Evolutionary conservation across 2,888 invertebrate species (phyloP), one percentile per base, ranked within the genome.

Genomic region (Mythimna albipuncta): DNA sequence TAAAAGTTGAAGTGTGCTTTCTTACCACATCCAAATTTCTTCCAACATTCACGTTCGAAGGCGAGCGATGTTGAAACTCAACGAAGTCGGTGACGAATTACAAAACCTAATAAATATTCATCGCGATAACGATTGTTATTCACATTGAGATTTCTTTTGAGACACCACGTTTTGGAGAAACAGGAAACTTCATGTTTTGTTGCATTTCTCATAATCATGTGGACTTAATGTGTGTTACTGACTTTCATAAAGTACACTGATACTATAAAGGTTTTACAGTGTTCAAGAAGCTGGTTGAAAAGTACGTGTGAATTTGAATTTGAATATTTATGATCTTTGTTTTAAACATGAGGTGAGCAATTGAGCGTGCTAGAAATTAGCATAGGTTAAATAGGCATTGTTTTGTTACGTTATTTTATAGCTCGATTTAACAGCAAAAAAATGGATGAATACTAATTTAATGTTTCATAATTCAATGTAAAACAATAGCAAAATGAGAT

Each of bases 1-100:
- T 16, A 16, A 32, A n/a, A n/a, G 5, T n/a, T 38, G 26, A 57
- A 16, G 41, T 47, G n/a, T 70, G 52, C 52, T 52, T 26, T 54
- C 10, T 41, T 75, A 58, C 67, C 79, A 55, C 47, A 65, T 81
- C 79, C 11, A 7, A 32, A 0, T 61, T 6, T 0, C 38, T 44
- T 68, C 19, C n/a, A 7, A 74, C 58, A 64, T 82, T 38, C 16
- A 38, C 19, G 67, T 26, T 54, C 19, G 21, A 57, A 68, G 38
- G 13, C 84, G 79, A 89, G 85, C 88, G 89, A 85, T 84, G 89
- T 88, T 88, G 84, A 88, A 89, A 90, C 88, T 89, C 89, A 69
- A 82, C 83, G 85, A 88, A 89, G 81, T 87, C 85, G 83, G 87
- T 89, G 90, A 90, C 88, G 88, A 89, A 90, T 91, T 88, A 89